Conservation (phyloP, 2,113 vertebrate species). For the Tricholaema leucomelas region DNA sequence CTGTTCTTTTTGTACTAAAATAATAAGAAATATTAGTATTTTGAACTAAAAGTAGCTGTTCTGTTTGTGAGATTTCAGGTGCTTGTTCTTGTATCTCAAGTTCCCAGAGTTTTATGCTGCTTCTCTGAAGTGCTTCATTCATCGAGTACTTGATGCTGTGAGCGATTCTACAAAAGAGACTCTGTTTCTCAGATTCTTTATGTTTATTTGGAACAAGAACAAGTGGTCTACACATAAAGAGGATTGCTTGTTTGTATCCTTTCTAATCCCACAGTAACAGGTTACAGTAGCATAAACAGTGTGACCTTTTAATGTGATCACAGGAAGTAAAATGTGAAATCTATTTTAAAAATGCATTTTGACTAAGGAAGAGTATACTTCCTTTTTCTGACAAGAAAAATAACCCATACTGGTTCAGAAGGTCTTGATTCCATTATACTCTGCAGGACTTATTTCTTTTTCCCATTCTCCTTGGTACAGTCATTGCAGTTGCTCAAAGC, state of each 20-base stretch:
- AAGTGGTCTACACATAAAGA: conserved; percentile 4
- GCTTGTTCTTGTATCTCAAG: neutral
- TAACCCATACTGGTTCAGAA: neutral
- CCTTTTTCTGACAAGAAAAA: conserved; percentile 62
- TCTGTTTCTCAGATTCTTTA: conserved; percentile 45
- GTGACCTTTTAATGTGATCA: conserved; percentile 59
- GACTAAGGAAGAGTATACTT: conserved; percentile 57
- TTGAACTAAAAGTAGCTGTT: neutral
- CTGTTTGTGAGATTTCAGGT: conserved; percentile 6
- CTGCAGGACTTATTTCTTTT: neutral
- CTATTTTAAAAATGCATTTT: conserved; percentile 60
- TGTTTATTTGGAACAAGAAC: conserved; percentile 28
- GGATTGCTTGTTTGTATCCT: conserved; percentile 37
- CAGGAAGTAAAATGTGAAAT: conserved; percentile 62
- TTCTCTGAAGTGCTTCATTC: conserved; percentile 12
- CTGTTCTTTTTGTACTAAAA: neutral
- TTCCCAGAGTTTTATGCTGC: conserved; percentile 11
- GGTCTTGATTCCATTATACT: neutral
- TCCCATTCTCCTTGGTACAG: neutral
- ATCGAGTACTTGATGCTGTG: neutral
- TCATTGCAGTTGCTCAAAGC: neutral
- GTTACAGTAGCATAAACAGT: conserved; percentile 47
- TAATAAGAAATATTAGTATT: neutral
- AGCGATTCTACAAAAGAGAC: neutral
- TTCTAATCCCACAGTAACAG: conserved; percentile 43